Evolutionary conservation across 2,113 vertebrate species (phyloP).

Genomic region (Ptyas mucosa): DNA sequence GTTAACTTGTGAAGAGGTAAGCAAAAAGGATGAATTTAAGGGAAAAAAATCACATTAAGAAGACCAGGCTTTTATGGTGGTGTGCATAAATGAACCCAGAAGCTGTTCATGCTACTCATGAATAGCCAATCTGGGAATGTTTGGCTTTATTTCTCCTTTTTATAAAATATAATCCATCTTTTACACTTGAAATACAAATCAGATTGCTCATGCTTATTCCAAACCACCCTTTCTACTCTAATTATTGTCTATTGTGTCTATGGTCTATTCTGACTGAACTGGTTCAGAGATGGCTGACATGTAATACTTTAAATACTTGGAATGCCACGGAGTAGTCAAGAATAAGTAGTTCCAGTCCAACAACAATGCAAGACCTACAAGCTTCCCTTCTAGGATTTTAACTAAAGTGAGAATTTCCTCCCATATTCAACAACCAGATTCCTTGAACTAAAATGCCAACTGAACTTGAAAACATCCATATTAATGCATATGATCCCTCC

Average conservation of each 20-base stretch:
- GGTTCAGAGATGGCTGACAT: background rate
- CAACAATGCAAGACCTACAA: background rate
- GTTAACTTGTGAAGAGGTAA: background rate
- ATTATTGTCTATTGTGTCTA: background rate
- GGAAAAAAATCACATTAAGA: background rate
- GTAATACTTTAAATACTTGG: background rate
- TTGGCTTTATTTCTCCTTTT: background rate
- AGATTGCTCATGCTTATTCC: background rate
- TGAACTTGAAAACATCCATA: background rate
- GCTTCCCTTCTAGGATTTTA: background rate
- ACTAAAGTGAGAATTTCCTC: background rate
- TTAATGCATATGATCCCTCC: background rate
- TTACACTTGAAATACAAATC: background rate
- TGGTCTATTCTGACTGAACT: background rate
- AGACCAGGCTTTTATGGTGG: background rate
- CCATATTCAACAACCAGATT: background rate
- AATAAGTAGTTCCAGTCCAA: background rate
- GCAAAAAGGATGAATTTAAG: too few relatives aligned
- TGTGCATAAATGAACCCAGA: background rate
- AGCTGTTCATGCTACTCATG: background rate
- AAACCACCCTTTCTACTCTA: background rate
- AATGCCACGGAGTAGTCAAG: background rate
- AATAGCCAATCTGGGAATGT: background rate
- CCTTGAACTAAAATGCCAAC: background rate
- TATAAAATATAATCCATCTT: background rate